Conservation (phyloP, 2,113 vertebrate genomes). For the Hippocampus abdominalis region DNA sequence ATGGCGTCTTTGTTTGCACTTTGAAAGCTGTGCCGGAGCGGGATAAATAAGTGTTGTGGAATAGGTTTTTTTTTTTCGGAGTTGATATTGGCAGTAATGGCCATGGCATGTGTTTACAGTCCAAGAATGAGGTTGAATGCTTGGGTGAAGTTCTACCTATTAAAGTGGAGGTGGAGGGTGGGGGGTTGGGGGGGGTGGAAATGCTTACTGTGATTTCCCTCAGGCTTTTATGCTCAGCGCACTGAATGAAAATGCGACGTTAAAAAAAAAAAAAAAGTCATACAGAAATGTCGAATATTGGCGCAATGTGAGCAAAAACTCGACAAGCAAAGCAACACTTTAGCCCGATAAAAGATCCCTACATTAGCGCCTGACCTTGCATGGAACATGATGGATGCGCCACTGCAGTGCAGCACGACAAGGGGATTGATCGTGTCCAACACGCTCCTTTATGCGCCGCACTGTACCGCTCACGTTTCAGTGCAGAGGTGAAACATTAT, state of each 20-base stretch:
- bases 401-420: slow-evolving; percentile 41
- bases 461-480: slow-evolving; percentile 33
- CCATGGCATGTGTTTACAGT: slow-evolving; percentile 52
- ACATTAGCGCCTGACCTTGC: slow-evolving; percentile 54
- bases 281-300: slow-evolving; percentile 14
- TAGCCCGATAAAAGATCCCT: slow-evolving; percentile 43
- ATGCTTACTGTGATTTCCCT: slow-evolving; percentile 68
- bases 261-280: slow-evolving; percentile 11
- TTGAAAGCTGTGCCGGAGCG: background rate
- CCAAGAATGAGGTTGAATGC: slow-evolving; percentile 56
- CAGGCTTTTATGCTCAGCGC: slow-evolving; percentile 57
- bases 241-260: slow-evolving; percentile 54
- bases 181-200: too few relatives aligned
- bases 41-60: slow-evolving; percentile 28
- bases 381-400: slow-evolving; percentile 51
- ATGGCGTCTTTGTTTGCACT: background rate
- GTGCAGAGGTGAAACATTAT: slow-evolving; percentile 23
- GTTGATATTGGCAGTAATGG: slow-evolving; percentile 36
- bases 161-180: slow-evolving; percentile 56
- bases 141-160: slow-evolving; percentile 59
- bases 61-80: slow-evolving; percentile 7
- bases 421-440: slow-evolving; percentile 49
- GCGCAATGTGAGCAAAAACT: slow-evolving; percentile 8
- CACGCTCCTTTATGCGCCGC: slow-evolving; percentile 32
- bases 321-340: slow-evolving; percentile 10